These are phyloP conservation scores for Maccullochella peelii DNA, from an alignment of 2,113 vertebrate genomes.

Conservation along the genomic window DNA sequence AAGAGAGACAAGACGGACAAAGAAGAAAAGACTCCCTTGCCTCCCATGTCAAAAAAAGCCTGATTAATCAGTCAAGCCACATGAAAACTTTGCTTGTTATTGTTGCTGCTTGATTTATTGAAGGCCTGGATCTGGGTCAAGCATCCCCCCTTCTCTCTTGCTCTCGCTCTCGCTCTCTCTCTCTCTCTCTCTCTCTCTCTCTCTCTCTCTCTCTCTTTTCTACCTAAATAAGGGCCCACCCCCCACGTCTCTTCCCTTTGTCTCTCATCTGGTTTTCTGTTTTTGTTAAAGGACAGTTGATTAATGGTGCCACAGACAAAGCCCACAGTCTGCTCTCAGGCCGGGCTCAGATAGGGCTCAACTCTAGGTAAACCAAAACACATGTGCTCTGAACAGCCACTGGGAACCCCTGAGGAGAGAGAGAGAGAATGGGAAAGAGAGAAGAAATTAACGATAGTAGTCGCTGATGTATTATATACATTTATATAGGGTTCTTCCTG, in stretches of 20 bases:
- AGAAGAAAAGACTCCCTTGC: constrained; percentile 56
- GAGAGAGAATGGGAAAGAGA: constrained; percentile 30
- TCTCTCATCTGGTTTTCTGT: constrained; percentile 83
- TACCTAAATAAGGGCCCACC: constrained; percentile 72
- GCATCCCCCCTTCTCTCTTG: constrained; percentile 29
- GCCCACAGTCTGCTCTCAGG: constrained; percentile 71
- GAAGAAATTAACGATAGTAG: constrained; percentile 58
- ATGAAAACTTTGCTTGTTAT: constrained; percentile 84
- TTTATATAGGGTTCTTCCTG: constrained; percentile 46
- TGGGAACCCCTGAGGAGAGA: constrained; percentile 65
- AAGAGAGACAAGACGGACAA: constrained; percentile 51
- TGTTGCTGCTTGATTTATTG: constrained; percentile 85
- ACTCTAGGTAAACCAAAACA: constrained; percentile 81
- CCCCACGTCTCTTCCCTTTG: constrained; percentile 77
- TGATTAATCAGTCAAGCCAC: constrained; percentile 79
- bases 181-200: constrained; percentile 46
- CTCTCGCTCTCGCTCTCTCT: constrained; percentile 32
- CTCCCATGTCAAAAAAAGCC: constrained; percentile 58
- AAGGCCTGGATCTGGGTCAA: constrained; percentile 80
- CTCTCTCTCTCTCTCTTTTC: constrained; percentile 45
- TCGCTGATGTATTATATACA: constrained; percentile 61
- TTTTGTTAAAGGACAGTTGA: constrained; percentile 83
- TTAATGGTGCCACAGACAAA: constrained; percentile 82
- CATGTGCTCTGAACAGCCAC: constrained; percentile 73
- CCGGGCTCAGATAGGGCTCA: constrained; percentile 63